phyloP scores from a whole-genome alignment of 1,140 invertebrate genomes.

The Philopotamus ludificatus region DNA sequence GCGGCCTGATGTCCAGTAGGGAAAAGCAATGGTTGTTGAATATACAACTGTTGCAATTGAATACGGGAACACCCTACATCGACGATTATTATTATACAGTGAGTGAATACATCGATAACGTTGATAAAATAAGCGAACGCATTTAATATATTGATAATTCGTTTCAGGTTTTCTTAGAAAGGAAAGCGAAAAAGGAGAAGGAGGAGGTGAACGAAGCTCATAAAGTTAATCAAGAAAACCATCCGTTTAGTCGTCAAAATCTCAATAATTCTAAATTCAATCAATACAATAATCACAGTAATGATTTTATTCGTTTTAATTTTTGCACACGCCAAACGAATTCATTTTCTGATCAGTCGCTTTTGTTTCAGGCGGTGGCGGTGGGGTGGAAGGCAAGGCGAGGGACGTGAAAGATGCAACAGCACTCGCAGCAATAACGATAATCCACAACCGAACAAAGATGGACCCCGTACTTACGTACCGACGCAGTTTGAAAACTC shows the following conservation, averaged over 20 bases:
- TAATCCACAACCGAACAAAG: slow-evolving; percentile 54
- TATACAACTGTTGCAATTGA: slow-evolving; percentile 86
- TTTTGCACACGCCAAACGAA: too few relatives aligned
- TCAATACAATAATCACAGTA: slow-evolving; percentile 47
- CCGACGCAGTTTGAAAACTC: slow-evolving; percentile 91
- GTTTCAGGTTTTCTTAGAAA: slow-evolving; percentile 61
- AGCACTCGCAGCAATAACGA: slow-evolving; percentile 54
- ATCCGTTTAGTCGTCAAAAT: slow-evolving; percentile 56
- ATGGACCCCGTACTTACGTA: slow-evolving; percentile 63
- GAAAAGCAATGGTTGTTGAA: slow-evolving; percentile 94
- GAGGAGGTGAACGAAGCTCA: slow-evolving; percentile 59
- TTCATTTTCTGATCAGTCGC: too few relatives aligned
- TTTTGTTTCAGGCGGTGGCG: slow-evolving; percentile 13
- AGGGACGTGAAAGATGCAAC: slow-evolving; percentile 54
- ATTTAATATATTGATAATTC: background rate
- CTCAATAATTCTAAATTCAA: slow-evolving; percentile 47
- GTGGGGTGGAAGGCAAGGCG: slow-evolving; percentile 13
- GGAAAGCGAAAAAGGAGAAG: slow-evolving; percentile 58
- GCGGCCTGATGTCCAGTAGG: slow-evolving; percentile 83
- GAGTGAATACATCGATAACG: slow-evolving; percentile 35
- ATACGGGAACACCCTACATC: slow-evolving; percentile 80
- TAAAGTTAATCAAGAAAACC: slow-evolving; percentile 62
- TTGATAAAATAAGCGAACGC: background rate
- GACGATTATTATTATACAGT: slow-evolving; percentile 85
- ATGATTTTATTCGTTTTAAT: too few relatives aligned